Evolutionary conservation across 2,888 invertebrate species (phyloP).

Genomic region (Athalia rosae): DNA sequence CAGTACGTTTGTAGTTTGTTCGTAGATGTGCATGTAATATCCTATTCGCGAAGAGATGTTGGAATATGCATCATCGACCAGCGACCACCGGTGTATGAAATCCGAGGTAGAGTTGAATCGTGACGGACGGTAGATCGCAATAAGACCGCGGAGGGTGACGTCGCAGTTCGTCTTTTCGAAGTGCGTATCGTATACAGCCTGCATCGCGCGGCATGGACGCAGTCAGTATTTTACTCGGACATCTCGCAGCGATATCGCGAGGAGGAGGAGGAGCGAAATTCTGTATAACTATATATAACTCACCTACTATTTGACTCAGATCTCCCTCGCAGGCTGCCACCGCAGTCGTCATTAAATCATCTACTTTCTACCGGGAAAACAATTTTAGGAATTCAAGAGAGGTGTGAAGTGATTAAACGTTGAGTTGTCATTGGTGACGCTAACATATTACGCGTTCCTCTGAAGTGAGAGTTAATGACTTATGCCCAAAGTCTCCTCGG

Average conservation of each 20-base stretch:
- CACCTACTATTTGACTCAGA: too few species aligned
- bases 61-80: constrained; percentile 32
- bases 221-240: background rate
- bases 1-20: too few species aligned
- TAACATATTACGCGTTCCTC: constrained; percentile 61
- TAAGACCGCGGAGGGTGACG: too few species aligned
- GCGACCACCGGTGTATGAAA: constrained; percentile 18
- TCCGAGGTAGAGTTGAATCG: constrained; percentile 20
- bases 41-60: constrained; percentile 27
- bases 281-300: too few species aligned
- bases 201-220: background rate
- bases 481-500: constrained; percentile 56
- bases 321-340: background rate
- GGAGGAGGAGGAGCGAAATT: too few species aligned
- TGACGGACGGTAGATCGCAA: background rate
- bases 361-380: constrained; percentile 35
- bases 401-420: constrained; percentile 69
- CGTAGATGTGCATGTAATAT: background rate
- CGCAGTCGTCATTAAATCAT: constrained; percentile 38
- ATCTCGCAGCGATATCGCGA: too few species aligned
- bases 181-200: background rate
- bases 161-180: too few species aligned
- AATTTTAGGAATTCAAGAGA: constrained; percentile 57
- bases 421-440: constrained; percentile 67
- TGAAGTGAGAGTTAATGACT: constrained; percentile 61